Evolutionary conservation across 2,797 vertebrate genomes (phyloP), one percentile per base, ranked within the genome.

Genomic region (Pagetopsis macropterus): DNA sequence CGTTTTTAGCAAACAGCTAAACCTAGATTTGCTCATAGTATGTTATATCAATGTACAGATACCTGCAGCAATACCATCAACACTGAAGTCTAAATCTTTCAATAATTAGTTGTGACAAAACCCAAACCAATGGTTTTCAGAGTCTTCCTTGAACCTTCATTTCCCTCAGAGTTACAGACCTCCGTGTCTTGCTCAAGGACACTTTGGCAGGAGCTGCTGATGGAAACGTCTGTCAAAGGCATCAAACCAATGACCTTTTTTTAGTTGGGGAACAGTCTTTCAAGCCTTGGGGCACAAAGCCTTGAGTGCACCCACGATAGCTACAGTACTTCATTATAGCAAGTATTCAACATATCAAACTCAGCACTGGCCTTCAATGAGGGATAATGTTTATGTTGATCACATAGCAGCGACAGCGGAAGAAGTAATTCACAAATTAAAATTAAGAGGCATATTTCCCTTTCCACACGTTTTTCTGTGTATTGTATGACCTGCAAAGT

Each of bases 311-410:
- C 60, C 63, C 70, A 67, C 66, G 52, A 72, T 13, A 46, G 59
- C 75, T 70, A 76, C 72, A 89, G 72, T 81, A 81, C 54, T 82
- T 79, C 73, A 40, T 80, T 73, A 72, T 70, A 72, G 48, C 68
- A 69, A 63, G 77, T 81, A 92, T 93, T 92, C 87, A 91, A 70
- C 65, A 81, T 72, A 73, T 84, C 60, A 82, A 79, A 85, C 78
- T 81, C 83, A 84, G 54, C 57, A 66, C 60, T 83, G 64, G 57
- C 80, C 65, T 76, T 87, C 67, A 78, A 40, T 72, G 37, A 87
- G 65, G 48, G 83, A 50, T 83, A 43, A 69, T 61, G 57, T 81
- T 63, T 64, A 62, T 52, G 60, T 56, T 72, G 72, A 89, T 55
- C 59, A 37, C 49, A 77, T 76, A 84, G 77, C 79, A 88, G 86